Base-by-base conservation (phyloP, 2,113 vertebrate genomes). In the Ictalurus furcatus region DNA sequence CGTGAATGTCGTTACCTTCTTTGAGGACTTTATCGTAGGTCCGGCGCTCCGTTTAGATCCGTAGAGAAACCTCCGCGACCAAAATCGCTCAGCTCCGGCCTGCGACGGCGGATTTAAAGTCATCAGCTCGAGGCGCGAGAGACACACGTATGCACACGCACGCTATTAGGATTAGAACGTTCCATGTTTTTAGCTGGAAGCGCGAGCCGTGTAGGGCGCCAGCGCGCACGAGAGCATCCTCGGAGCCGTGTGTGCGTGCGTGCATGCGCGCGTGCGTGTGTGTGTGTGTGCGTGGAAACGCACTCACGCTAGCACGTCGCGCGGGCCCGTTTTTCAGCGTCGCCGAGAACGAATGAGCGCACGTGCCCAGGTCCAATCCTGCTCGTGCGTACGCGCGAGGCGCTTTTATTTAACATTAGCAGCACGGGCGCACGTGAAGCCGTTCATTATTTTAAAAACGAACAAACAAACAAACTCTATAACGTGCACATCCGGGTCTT, bases 181-280 rank as follows among this genome's bases (percentile, higher is more conserved):
- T 93, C 93, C 93, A 94, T 94, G 92, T 94, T 93, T 92, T 88
- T 23, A 56, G 93, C 67, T 78, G 92, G 88, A 92, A 91, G 88
- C 92, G 92, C 91, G 92, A 93, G 94, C 92, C 93, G 92, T 81
- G 91, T 40, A 63, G 91, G 92, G 91, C 92, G 93, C 74, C 87
- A 69, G 85, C 93, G 94, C 93, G 94, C 95, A 93, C 91, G 90
- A 92, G 90, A 95, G 93, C 95, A 94, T 95, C 94, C 90, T 90
- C 92, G 63, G 56, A 63, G 16, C 73, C 73, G 73, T 25, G 83
- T 11, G 83, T 0, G 28, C 6, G 84, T 1, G 65, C 5, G 37
- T 2, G 81, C 3, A 54, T 69, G 83, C 90, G 37, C 52, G 63
- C 3, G 59, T 28, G 83, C 17, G 59, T 0, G 25, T 4, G 84